phyloP scores from a whole-genome alignment of 2,113 vertebrate genomes.

The Rhea pennata region DNA sequence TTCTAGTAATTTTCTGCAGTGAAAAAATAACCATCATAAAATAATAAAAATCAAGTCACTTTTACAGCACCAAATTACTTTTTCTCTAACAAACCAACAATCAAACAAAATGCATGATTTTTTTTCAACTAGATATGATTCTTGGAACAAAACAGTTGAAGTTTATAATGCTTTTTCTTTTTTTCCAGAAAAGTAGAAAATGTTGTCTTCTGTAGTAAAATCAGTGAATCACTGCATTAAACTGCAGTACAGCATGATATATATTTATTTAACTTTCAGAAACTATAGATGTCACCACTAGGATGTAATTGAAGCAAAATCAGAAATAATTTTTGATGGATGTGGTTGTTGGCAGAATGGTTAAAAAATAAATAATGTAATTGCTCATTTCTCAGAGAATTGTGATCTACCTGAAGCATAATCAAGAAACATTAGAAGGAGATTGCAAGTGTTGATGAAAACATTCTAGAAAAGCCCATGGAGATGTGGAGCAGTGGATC shows the following conservation, averaged over 20 bases:
- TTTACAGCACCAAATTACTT: too few species aligned
- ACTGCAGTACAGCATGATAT: background rate
- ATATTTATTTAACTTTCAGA: background rate
- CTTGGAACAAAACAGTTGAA: background rate
- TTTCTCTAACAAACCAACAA: background rate
- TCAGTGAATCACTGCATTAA: background rate
- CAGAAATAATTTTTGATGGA: background rate
- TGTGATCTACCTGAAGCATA: background rate
- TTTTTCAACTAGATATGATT: background rate
- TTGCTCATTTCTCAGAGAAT: background rate
- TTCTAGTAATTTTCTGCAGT: background rate
- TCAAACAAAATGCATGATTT: too few species aligned
- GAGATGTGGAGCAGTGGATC: background rate
- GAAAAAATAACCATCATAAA: too few species aligned
- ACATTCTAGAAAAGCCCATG: background rate
- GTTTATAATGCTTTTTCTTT: background rate
- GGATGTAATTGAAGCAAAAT: background rate
- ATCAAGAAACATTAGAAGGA: background rate
- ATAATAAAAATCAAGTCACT: background rate
- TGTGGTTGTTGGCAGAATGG: background rate
- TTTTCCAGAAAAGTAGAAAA: too few species aligned
- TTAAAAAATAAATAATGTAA: background rate
- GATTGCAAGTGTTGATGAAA: background rate
- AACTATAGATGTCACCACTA: background rate
- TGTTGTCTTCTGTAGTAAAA: background rate